Evolutionary conservation across 1,140 invertebrate species (phyloP).

Genomic region (Bombyx mandarina): DNA sequence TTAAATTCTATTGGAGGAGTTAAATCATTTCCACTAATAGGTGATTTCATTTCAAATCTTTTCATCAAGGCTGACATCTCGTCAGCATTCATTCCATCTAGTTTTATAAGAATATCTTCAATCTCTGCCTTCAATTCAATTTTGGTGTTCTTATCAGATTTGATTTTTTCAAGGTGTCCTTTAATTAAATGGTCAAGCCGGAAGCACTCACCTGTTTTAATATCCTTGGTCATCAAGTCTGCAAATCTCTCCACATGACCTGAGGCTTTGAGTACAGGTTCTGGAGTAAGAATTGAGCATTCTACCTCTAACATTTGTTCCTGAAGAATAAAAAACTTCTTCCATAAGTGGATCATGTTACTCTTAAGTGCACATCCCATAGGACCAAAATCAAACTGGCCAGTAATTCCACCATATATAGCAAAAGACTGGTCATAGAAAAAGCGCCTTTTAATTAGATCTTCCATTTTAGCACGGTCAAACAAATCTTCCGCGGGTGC

Average conservation of each 20-base stretch:
- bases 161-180: slow-evolving; percentile 92
- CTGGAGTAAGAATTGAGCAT: slow-evolving; percentile 97
- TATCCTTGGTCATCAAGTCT: slow-evolving; percentile 99
- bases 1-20: slow-evolving; percentile 98
- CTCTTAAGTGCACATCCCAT: slow-evolving; percentile 99
- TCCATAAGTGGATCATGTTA: slow-evolving; percentile 94
- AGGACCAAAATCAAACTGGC: slow-evolving; percentile 95
- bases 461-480: slow-evolving; percentile 95
- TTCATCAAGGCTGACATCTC: slow-evolving; percentile 89
- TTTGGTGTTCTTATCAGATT: slow-evolving; percentile 86
- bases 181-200: slow-evolving; percentile 99
- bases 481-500: slow-evolving; percentile 83
- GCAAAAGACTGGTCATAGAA: slow-evolving; percentile 99
- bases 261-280: slow-evolving; percentile 96
- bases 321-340: slow-evolving; percentile 96
- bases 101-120: slow-evolving; percentile 84
- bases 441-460: slow-evolving; percentile 96
- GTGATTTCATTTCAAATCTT: slow-evolving; percentile 95
- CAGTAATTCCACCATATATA: slow-evolving; percentile 96
- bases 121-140: slow-evolving; percentile 81
- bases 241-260: slow-evolving; percentile 99
- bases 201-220: slow-evolving; percentile 96
- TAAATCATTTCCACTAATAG: slow-evolving; percentile 93
- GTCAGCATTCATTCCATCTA: slow-evolving; percentile 78
- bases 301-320: slow-evolving; percentile 99